phyloP scores from a whole-genome alignment of 2,113 vertebrate species.

The Paratilapia polleni region DNA sequence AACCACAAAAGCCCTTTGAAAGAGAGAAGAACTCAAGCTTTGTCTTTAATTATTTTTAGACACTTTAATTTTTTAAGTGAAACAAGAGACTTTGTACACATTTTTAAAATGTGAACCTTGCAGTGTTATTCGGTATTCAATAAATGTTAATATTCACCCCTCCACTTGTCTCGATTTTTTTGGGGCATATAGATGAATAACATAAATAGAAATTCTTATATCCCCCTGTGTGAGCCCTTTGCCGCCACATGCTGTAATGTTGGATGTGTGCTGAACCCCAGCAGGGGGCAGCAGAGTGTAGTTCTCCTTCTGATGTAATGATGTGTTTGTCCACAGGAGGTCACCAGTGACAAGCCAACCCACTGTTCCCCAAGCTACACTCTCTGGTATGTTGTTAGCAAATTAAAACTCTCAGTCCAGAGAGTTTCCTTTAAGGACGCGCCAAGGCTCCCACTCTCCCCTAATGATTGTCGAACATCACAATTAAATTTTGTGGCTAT shows the following conservation, averaged over 20 bases:
- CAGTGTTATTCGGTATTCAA: background rate
- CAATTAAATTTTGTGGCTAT: slow-evolving; percentile 5
- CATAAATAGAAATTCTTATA: slow-evolving; percentile 4
- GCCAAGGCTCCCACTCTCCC: slow-evolving; percentile 29
- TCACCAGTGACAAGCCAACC: slow-evolving; percentile 89
- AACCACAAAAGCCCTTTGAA: slow-evolving; percentile 27
- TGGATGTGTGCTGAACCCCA: slow-evolving; percentile 41
- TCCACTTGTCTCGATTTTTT: slow-evolving; percentile 3
- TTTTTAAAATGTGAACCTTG: slow-evolving; percentile 7
- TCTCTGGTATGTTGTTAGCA: slow-evolving; percentile 87
- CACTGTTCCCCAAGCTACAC: slow-evolving; percentile 89
- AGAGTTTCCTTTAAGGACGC: slow-evolving; percentile 44
- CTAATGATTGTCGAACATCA: slow-evolving; percentile 24
- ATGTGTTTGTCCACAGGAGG: slow-evolving; percentile 84
- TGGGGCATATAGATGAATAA: slow-evolving; percentile 5
- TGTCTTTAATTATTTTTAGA: slow-evolving; percentile 42
- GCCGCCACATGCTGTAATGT: slow-evolving; percentile 24
- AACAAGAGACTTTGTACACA: background rate
- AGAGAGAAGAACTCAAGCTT: slow-evolving; percentile 11
- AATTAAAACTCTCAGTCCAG: slow-evolving; percentile 58
- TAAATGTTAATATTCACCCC: background rate
- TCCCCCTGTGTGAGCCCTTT: slow-evolving; percentile 28
- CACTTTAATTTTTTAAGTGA: slow-evolving; percentile 38
- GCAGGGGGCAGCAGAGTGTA: slow-evolving; percentile 59
- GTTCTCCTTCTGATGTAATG: slow-evolving; percentile 58